These are phyloP conservation scores for Catocala fraxini DNA, from an alignment of 2,888 invertebrate genomes.

Conservation along the genomic window DNA sequence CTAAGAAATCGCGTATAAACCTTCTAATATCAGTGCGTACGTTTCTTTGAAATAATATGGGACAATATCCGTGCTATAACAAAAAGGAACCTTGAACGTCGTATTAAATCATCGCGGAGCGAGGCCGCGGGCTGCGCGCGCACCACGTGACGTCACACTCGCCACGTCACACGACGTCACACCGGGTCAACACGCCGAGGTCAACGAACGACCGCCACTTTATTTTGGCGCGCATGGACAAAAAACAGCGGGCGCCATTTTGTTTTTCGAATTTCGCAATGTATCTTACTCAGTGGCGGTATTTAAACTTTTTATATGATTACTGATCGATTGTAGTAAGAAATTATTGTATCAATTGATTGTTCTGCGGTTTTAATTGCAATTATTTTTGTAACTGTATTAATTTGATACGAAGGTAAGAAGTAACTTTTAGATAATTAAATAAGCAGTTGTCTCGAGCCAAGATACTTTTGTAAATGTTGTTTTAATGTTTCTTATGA, in stretches of 20 bases:
- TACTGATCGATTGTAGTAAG: conserved; percentile 53
- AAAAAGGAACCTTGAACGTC: conserved; percentile 71
- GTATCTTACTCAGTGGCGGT: conserved; percentile 41
- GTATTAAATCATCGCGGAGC: conserved; percentile 64
- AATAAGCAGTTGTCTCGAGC: neutral
- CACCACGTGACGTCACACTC: conserved; percentile 68
- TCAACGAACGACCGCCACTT: conserved; percentile 84
- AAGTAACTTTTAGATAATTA: neutral
- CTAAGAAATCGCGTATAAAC: conserved; percentile 26
- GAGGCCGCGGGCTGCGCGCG: conserved; percentile 55
- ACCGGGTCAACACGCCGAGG: conserved; percentile 65
- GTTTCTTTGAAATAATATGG: conserved; percentile 48
- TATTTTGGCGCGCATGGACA: conserved; percentile 78
- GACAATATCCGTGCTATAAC: conserved; percentile 58
- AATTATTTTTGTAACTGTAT: conserved; percentile 3
- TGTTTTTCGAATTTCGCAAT: conserved; percentile 61
- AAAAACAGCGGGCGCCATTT: conserved; percentile 71
- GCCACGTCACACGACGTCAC: conserved; percentile 75
- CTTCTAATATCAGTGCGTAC: conserved; percentile 29
- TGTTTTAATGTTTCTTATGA: too few species aligned
- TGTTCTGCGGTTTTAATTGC: conserved; percentile 16
- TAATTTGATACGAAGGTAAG: neutral
- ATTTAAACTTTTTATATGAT: conserved; percentile 42
- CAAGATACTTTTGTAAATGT: too few species aligned
- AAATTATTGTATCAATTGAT: conserved; percentile 51